Percentiles rank a stretch among this genome's conserved stretches.
These are phyloP conservation scores for Aphrocallistes beatrix DNA, from an alignment of 37 sponge, comb jelly and placozoan species.

Conservation along the genomic window DNA sequence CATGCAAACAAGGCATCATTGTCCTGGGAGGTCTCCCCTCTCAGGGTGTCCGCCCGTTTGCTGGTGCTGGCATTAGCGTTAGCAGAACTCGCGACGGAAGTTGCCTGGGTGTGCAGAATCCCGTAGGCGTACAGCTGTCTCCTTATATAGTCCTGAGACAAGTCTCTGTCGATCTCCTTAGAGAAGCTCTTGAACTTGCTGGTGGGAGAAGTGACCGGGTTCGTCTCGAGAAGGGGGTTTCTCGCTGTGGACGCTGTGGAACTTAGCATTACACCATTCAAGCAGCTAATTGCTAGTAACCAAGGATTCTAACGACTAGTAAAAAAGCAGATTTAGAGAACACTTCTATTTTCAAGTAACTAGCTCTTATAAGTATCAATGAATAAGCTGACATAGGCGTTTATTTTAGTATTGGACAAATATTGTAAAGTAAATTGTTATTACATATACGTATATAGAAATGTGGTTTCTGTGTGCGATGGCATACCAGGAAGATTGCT, in stretches of 20 bases:
- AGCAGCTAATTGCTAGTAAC: neutral
- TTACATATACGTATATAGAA: too few relatives aligned
- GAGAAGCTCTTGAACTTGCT: slow-evolving; percentile 10
- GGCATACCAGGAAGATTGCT: too few relatives aligned
- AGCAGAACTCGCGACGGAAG: neutral
- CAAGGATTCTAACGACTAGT: too few relatives aligned
- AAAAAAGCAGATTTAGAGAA: too few relatives aligned
- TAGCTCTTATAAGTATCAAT: too few relatives aligned
- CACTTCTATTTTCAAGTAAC: too few relatives aligned
- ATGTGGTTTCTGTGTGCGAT: too few relatives aligned
- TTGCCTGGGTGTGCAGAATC: neutral
- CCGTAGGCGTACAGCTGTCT: slow-evolving; percentile 2
- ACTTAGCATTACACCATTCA: neutral
- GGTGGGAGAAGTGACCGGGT: neutral
- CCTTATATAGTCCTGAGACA: neutral
- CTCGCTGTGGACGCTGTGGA: neutral
- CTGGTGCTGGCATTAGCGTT: neutral
- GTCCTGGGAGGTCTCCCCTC: neutral
- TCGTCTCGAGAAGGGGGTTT: neutral
- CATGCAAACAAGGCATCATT: neutral
- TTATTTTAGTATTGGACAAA: too few relatives aligned
- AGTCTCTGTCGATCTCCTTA: neutral
- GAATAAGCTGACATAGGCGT: too few relatives aligned
- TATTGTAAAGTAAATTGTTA: too few relatives aligned
- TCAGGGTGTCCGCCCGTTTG: neutral